These are phyloP conservation scores for Carlito syrichta DNA, from an alignment of 2,113 vertebrate genomes.

Conservation along the genomic window DNA sequence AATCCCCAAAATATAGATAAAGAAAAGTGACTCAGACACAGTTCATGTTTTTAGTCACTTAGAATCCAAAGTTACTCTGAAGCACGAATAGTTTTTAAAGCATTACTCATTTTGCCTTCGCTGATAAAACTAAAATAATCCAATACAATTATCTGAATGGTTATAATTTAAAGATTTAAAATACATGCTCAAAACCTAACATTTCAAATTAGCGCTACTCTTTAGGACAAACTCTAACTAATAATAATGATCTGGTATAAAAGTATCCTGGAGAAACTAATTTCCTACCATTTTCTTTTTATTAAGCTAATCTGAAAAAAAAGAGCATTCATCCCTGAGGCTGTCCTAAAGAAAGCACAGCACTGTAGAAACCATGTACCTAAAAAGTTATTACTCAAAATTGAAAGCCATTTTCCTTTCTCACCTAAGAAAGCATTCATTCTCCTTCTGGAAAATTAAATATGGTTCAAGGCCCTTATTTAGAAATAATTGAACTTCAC, in stretches of 20 bases:
- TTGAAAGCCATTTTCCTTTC: conserved; percentile 41
- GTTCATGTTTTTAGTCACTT: conserved; percentile 68
- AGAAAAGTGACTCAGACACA: conserved; percentile 66
- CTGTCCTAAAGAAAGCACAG: conserved; percentile 56
- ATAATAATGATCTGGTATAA: conserved; percentile 80
- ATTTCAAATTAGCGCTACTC: conserved; percentile 70
- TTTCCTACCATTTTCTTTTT: conserved; percentile 71
- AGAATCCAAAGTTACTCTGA: conserved; percentile 72
- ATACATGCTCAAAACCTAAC: conserved; percentile 74
- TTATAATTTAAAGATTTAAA: conserved; percentile 81
- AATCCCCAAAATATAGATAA: conserved; percentile 59
- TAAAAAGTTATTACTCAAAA: conserved; percentile 56
- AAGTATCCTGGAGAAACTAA: conserved; percentile 74
- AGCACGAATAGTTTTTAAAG: conserved; percentile 66
- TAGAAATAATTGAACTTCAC: conserved; percentile 46
- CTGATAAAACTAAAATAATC: conserved; percentile 74
- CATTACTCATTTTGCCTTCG: conserved; percentile 70
- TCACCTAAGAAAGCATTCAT: conserved; percentile 46
- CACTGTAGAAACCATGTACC: conserved; percentile 20
- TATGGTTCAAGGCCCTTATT: conserved; percentile 41
- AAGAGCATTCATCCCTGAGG: conserved; percentile 49
- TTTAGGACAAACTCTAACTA: conserved; percentile 77
- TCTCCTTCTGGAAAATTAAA: conserved; percentile 54
- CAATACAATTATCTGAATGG: conserved; percentile 80
- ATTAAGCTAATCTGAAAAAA: conserved; percentile 71